These are phyloP conservation scores for Condylostylus longicornis DNA, from an alignment of 1,140 invertebrate genomes.

Conservation along the genomic window DNA sequence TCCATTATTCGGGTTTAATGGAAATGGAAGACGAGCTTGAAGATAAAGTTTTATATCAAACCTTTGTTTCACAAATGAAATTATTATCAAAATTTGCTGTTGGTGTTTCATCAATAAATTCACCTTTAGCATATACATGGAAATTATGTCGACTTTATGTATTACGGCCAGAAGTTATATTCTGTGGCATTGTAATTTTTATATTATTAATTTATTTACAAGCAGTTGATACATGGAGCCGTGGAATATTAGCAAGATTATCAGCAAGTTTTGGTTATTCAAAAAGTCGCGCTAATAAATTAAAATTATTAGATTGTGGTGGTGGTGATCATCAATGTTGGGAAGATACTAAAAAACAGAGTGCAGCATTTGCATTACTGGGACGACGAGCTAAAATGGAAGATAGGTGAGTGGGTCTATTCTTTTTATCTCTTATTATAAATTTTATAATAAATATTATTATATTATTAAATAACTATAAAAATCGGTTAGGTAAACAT, in stretches of 20 bases:
- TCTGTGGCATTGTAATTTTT: conserved; percentile 47
- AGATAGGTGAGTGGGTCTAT: conserved; percentile 43
- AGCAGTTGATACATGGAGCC: conserved; percentile 62
- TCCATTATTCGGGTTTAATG: no score
- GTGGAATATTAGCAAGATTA: conserved; percentile 52
- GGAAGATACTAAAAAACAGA: conserved; percentile 56
- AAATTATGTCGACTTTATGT: conserved; percentile 54
- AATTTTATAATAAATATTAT: neutral
- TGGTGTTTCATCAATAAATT: conserved; percentile 44
- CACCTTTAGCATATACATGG: conserved; percentile 53
- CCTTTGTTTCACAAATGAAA: conserved; percentile 68
- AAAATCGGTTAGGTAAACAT: neutral
- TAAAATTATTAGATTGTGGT: conserved; percentile 37
- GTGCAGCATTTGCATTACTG: conserved; percentile 76
- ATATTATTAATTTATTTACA: conserved; percentile 60
- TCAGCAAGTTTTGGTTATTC: conserved; percentile 49
- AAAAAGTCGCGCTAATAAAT: conserved; percentile 37
- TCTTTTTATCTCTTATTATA: neutral
- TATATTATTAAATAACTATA: neutral
- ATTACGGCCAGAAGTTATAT: conserved; percentile 58
- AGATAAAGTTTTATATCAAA: conserved; percentile 70
- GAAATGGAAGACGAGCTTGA: conserved; percentile 80
- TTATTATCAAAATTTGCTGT: conserved; percentile 60
- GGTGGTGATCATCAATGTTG: conserved; percentile 51
- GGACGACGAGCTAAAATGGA: conserved; percentile 83